Percentiles rank a stretch among this genome's conserved stretches.
Conservation (phyloP, 2,797 vertebrate species). For the Momotus momota region DNA sequence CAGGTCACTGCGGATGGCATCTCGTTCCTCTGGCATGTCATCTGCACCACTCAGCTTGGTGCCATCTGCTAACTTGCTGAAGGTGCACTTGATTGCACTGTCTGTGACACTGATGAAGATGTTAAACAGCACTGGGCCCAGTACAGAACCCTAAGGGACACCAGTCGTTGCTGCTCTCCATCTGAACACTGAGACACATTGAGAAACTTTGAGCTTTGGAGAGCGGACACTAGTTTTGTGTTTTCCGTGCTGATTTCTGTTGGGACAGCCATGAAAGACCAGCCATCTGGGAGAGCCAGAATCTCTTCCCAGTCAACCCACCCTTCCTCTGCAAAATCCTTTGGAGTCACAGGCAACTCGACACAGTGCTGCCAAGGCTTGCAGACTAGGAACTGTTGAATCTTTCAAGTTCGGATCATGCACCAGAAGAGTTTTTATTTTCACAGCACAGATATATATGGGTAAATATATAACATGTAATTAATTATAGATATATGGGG, state of each 20-base stretch:
- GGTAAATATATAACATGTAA: not conserved
- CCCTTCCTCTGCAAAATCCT: not conserved
- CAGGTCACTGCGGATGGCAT: no score
- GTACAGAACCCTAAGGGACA: accelerated
- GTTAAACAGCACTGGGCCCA: accelerated
- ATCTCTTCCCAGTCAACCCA: not conserved
- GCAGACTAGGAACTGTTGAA: not conserved
- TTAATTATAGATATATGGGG: not conserved
- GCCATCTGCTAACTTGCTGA: no score
- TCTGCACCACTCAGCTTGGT: no score
- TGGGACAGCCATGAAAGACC: not conserved
- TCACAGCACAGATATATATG: not conserved
- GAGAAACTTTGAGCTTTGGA: not conserved
- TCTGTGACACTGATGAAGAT: not conserved
- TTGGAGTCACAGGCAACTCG: not conserved
- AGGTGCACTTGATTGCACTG: no score
- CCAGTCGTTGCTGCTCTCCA: not conserved
- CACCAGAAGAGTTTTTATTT: not conserved
- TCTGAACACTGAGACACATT: not conserved
- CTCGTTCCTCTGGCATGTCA: no score
- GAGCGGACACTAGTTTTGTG: not conserved
- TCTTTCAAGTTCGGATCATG: not conserved
- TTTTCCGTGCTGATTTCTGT: not conserved
- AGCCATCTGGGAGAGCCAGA: not conserved
- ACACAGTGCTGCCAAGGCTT: not conserved